Conservation (phyloP, 2,888 invertebrate genomes). For the Malthinus flaveolus region DNA sequence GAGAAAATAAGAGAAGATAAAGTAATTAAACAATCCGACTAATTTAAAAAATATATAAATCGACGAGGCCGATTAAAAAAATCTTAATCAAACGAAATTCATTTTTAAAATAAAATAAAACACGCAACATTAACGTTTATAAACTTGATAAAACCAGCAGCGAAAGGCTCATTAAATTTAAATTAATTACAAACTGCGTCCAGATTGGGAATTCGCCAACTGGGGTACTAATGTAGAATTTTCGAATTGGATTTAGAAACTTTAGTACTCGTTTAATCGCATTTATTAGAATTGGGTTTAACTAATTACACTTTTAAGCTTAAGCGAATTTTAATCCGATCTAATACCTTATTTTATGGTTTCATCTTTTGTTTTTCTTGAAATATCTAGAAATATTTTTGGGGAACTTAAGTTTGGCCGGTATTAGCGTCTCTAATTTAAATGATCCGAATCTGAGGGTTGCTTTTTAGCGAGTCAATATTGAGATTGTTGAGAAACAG, state of each 20-base stretch:
- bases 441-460: too few relatives aligned
- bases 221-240: slow-evolving; percentile 27
- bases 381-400: not conserved
- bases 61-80: not conserved
- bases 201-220: slow-evolving; percentile 30
- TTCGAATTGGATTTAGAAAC: slow-evolving; percentile 26
- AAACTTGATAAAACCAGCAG: slow-evolving; percentile 26
- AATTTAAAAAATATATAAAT: not conserved
- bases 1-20: not conserved
- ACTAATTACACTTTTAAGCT: slow-evolving; percentile 30
- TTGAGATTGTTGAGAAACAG: too few relatives aligned
- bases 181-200: slow-evolving; percentile 29
- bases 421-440: too few relatives aligned
- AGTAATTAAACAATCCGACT: not conserved
- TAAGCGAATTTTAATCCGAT: slow-evolving; percentile 25
- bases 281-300: slow-evolving; percentile 29
- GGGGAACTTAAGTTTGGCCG: too few relatives aligned
- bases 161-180: slow-evolving; percentile 30
- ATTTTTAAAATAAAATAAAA: slow-evolving; percentile 16
- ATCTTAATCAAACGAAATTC: slow-evolving; percentile 3
- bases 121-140: slow-evolving; percentile 26
- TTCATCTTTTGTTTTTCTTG: slow-evolving; percentile 5
- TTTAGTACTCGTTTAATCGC: slow-evolving; percentile 28
- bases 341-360: slow-evolving; percentile 25
- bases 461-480: too few relatives aligned